A percentile compares a stretch with the other conserved stretches of the same genome.
phyloP scores from a whole-genome alignment of 2,888 invertebrate species.

The Diadegma fenestrale region DNA sequence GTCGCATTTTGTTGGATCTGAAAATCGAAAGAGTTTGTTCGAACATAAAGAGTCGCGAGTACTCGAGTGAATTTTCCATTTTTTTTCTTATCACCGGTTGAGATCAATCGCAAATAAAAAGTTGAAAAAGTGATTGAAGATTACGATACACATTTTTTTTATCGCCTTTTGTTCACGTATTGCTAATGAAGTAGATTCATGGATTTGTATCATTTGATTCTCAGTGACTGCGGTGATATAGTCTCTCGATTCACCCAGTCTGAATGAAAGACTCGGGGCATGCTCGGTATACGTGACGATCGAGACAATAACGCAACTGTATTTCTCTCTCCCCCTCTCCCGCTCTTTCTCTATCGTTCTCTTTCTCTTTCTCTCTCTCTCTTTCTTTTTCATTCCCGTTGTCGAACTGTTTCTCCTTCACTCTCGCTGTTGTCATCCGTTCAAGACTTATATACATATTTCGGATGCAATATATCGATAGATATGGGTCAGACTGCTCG shows the following conservation, averaged over 20 bases:
- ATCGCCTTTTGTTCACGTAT: neutral
- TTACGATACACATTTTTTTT: neutral
- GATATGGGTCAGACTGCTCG: slow-evolving; percentile 79
- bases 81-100: too few relatives aligned
- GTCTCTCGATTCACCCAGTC: slow-evolving; percentile 52
- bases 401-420: slow-evolving; percentile 30
- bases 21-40: too few relatives aligned
- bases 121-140: neutral
- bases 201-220: slow-evolving; percentile 6
- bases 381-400: neutral
- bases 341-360: neutral
- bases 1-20: too few relatives aligned
- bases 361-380: slow-evolving; percentile 21
- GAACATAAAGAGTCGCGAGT: too few relatives aligned
- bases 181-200: slow-evolving; percentile 1
- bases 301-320: slow-evolving; percentile 45
- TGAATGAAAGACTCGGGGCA: slow-evolving; percentile 60
- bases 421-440: slow-evolving; percentile 29
- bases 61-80: too few relatives aligned
- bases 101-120: slow-evolving; percentile 3
- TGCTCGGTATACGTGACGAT: slow-evolving; percentile 59
- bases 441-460: slow-evolving; percentile 26
- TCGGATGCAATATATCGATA: slow-evolving; percentile 44
- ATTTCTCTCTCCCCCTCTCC: slow-evolving; percentile 38
- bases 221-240: slow-evolving; percentile 20